These are phyloP conservation scores for Scaptodrosophila latifasciaeformis DNA, from an alignment of 2,888 invertebrate species.

Conservation along the genomic window DNA sequence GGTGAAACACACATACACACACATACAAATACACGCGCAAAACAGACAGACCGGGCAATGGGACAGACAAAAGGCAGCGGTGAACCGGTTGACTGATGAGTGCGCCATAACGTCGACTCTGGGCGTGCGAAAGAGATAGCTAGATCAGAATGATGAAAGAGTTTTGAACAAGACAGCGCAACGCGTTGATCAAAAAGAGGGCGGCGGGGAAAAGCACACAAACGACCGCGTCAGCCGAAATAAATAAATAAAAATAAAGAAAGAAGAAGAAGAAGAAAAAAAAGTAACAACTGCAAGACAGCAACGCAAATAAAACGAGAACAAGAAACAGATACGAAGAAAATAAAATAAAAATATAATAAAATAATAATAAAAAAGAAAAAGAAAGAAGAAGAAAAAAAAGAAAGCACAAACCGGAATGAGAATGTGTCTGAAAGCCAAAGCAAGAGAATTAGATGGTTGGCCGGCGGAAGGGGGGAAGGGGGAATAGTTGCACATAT, in stretches of 20 bases:
- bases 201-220: slow-evolving; percentile 22
- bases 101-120: slow-evolving; percentile 20
- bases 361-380: slow-evolving; percentile 35
- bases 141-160: not conserved
- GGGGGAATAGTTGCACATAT: slow-evolving; percentile 23
- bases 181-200: not conserved
- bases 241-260: slow-evolving; percentile 48
- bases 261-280: slow-evolving; percentile 41
- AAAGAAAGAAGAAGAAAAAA: slow-evolving; percentile 28
- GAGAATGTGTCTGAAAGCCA: too few relatives aligned
- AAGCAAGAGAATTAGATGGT: too few relatives aligned
- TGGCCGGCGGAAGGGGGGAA: too few relatives aligned
- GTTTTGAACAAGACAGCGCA: not conserved
- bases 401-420: too few relatives aligned
- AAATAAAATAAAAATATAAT: slow-evolving; percentile 32
- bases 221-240: slow-evolving; percentile 51
- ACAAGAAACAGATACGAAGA: slow-evolving; percentile 34
- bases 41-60: slow-evolving; percentile 24
- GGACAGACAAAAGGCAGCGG: slow-evolving; percentile 18
- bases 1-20: not conserved
- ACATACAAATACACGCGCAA: slow-evolving; percentile 14
- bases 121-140: slow-evolving; percentile 17
- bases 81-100: slow-evolving; percentile 27
- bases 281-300: slow-evolving; percentile 1
- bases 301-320: slow-evolving; percentile 6